Evolutionary conservation across 2,888 invertebrate genomes (phyloP).

Genomic region (Anorthoa munda): DNA sequence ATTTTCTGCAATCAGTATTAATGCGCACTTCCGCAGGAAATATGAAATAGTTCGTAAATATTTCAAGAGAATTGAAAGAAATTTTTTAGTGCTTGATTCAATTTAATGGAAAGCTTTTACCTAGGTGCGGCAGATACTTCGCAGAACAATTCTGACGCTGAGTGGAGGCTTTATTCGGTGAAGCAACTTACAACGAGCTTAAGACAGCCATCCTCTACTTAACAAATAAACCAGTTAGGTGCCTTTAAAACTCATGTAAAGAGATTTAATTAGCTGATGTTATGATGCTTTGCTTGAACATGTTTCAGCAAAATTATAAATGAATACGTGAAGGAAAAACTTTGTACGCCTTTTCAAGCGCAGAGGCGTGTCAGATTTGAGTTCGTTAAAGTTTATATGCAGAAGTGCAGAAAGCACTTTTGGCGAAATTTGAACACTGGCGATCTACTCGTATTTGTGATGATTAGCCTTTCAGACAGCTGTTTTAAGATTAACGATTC

Average conservation of each 20-base stretch:
- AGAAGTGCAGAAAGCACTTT: neutral
- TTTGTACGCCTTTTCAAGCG: too few relatives aligned
- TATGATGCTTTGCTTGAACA: too few relatives aligned
- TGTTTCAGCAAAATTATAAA: too few relatives aligned
- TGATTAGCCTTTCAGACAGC: neutral
- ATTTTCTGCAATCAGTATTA: neutral
- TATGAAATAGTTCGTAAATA: neutral
- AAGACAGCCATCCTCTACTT: neutral
- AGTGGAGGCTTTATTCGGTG: neutral
- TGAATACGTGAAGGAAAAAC: too few relatives aligned
- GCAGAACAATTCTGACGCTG: neutral
- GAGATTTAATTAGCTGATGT: neutral
- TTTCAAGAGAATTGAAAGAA: neutral
- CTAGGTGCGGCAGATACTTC: neutral
- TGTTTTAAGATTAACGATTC: neutral
- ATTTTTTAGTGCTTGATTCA: neutral
- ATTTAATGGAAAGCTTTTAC: neutral
- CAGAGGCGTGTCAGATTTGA: too few relatives aligned
- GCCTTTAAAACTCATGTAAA: neutral
- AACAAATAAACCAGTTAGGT: neutral
- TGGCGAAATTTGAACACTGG: neutral
- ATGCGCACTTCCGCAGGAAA: neutral
- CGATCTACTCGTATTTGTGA: neutral
- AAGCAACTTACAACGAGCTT: neutral
- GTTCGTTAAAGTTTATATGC: too few relatives aligned